Conservation (phyloP, 2,797 vertebrate genomes). For the Falco concolor region DNA sequence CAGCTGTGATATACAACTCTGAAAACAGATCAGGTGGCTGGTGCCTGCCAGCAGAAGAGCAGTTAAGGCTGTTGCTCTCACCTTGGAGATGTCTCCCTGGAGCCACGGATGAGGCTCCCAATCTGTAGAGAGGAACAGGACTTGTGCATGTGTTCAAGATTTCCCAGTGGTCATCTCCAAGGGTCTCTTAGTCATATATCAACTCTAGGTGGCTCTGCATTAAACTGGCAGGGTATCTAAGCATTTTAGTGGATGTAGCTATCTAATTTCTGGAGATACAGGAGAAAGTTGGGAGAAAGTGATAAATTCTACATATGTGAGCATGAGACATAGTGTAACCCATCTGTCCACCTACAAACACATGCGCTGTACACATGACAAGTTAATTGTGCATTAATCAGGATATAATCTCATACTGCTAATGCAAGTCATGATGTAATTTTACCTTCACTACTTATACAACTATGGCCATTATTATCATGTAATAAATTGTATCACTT, state of each 20-base stretch:
- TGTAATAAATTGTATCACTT: constrained; percentile 53
- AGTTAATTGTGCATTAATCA: constrained; percentile 69
- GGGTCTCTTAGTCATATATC: background rate
- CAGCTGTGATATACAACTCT: background rate
- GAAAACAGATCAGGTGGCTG: background rate
- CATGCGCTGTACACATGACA: constrained; percentile 23
- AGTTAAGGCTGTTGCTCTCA: background rate
- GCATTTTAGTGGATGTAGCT: background rate
- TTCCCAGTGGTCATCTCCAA: background rate
- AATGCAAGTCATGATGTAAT: constrained; percentile 64
- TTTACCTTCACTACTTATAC: constrained; percentile 53
- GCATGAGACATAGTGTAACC: background rate
- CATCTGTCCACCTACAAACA: constrained; percentile 53
- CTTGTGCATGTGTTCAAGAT: background rate
- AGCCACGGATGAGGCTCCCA: rapidly evolving
- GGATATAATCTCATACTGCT: constrained; percentile 58
- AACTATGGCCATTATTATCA: constrained; percentile 34
- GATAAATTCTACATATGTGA: constrained; percentile 25
- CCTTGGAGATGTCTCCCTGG: background rate
- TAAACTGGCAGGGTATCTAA: background rate
- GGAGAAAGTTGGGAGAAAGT: background rate
- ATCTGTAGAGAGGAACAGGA: background rate
- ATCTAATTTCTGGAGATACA: background rate
- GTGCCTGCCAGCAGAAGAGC: background rate
- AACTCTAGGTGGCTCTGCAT: background rate